Percentiles rank a stretch among this genome's conserved stretches.
Conservation (phyloP, 2,888 invertebrate species). For the Drosophila bunnanda region DNA sequence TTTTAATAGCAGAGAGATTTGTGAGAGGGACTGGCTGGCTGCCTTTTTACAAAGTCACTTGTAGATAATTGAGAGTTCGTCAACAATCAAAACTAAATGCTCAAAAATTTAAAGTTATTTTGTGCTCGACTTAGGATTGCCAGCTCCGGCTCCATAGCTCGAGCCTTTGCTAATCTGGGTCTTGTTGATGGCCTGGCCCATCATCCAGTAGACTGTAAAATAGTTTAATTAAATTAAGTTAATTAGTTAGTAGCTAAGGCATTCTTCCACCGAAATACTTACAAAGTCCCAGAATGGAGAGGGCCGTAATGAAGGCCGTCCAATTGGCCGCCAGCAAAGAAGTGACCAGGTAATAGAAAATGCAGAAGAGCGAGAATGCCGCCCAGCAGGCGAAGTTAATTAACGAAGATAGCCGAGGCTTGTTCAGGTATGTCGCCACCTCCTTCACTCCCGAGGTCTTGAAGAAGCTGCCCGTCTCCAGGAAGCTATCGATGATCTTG, state of each 20-base stretch:
- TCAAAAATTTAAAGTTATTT: slow-evolving; percentile 54
- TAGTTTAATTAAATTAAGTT: background rate
- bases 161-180: slow-evolving; percentile 94
- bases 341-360: slow-evolving; percentile 79
- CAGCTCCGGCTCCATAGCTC: slow-evolving; percentile 88
- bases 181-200: slow-evolving; percentile 92
- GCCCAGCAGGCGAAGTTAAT: slow-evolving; percentile 90
- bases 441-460: slow-evolving; percentile 89
- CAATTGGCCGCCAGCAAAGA: slow-evolving; percentile 85
- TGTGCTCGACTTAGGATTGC: slow-evolving; percentile 59
- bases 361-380: slow-evolving; percentile 72
- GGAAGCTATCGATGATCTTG: slow-evolving; percentile 84
- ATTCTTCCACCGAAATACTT: slow-evolving; percentile 85
- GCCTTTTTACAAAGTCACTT: slow-evolving; percentile 35
- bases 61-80: slow-evolving; percentile 72
- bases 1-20: slow-evolving; percentile 37
- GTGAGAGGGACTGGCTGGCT: slow-evolving; percentile 23
- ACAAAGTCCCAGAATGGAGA: slow-evolving; percentile 89
- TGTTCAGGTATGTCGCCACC: slow-evolving; percentile 86
- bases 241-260: background rate
- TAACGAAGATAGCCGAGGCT: slow-evolving; percentile 88
- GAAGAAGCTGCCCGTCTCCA: slow-evolving; percentile 90
- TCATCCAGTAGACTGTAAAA: slow-evolving; percentile 89
- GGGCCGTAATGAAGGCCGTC: slow-evolving; percentile 81
- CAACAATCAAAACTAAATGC: slow-evolving; percentile 53